A percentile compares a stretch with the other conserved stretches of the same genome.
These are phyloP conservation scores for Amblyopsis hoosieri DNA, from an alignment of 2,797 vertebrate species.

Conservation along the genomic window DNA sequence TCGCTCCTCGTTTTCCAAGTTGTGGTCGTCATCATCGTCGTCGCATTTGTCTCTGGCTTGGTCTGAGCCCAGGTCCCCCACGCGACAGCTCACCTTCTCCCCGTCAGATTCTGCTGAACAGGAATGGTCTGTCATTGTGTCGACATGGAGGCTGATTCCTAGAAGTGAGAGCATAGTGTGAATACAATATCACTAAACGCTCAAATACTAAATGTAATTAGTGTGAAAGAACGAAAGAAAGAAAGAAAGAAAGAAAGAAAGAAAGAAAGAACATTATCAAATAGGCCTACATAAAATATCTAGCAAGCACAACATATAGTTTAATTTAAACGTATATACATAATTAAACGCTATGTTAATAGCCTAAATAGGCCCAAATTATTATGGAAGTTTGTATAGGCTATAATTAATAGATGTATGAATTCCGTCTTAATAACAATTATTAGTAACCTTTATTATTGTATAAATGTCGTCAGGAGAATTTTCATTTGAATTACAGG, in stretches of 20 bases:
- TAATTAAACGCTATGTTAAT: too few species aligned
- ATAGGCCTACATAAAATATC: neutral
- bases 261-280: neutral
- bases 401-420: neutral
- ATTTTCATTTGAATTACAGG: slow-evolving; percentile 12
- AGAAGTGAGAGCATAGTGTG: neutral
- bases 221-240: neutral
- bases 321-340: too few species aligned
- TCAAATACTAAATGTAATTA: neutral
- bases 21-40: slow-evolving; percentile 73
- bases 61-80: slow-evolving; percentile 82
- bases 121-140: slow-evolving; percentile 94
- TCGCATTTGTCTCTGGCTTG: slow-evolving; percentile 85
- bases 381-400: too few species aligned
- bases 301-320: neutral
- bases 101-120: slow-evolving; percentile 94
- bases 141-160: slow-evolving; percentile 96
- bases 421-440: neutral
- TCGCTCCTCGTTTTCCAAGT: slow-evolving; percentile 60
- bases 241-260: neutral
- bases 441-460: neutral
- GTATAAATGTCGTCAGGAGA: slow-evolving; percentile 13
- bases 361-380: too few species aligned
- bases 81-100: slow-evolving; percentile 86
- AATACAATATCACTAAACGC: neutral